phyloP scores from a whole-genome alignment of 2,113 vertebrate genomes.

The Diphyllodes magnificus region DNA sequence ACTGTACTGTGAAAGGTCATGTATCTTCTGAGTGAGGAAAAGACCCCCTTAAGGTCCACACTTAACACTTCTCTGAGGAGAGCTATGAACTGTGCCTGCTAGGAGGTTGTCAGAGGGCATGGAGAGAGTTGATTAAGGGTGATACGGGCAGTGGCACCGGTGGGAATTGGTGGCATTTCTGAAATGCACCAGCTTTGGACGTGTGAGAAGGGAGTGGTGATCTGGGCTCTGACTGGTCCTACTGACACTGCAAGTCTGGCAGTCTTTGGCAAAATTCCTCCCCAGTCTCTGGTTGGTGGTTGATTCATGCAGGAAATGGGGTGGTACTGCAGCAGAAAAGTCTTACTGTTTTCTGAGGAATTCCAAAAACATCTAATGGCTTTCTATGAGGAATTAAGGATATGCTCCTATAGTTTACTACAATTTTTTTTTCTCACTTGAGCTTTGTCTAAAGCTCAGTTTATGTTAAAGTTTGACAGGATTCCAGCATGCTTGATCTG shows the following conservation, averaged over 20 bases:
- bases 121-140: background rate
- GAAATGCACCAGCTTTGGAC: background rate
- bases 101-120: background rate
- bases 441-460: background rate
- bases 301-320: background rate
- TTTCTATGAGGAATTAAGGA: background rate
- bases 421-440: background rate
- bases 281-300: rapidly evolving
- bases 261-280: background rate
- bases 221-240: background rate
- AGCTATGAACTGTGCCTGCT: background rate
- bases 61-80: background rate
- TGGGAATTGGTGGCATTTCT: background rate
- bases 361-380: background rate
- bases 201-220: background rate
- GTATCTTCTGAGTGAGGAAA: background rate
- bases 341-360: background rate
- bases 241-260: background rate
- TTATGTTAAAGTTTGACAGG: background rate
- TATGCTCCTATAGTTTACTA: background rate
- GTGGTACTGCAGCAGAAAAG: background rate
- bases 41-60: background rate
- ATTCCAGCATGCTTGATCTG: background rate
- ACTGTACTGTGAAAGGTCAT: background rate
- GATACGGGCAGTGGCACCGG: rapidly evolving